Percentiles rank a stretch among this genome's conserved stretches.
Conservation (phyloP, 2,888 invertebrate genomes). For the Omphaloscelis lunosa region DNA sequence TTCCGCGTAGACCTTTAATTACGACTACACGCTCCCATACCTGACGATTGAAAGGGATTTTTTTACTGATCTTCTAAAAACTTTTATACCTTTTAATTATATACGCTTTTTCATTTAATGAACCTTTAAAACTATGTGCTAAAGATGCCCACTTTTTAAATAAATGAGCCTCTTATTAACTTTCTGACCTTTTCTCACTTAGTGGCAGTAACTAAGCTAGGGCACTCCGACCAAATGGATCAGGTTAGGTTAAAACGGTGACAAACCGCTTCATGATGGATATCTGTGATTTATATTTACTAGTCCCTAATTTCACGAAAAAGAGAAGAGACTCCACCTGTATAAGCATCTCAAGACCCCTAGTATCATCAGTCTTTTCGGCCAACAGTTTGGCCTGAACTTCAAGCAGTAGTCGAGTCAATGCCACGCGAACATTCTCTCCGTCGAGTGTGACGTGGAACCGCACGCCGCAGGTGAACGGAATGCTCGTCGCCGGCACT, state of each 20-base stretch:
- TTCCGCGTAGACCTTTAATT: conserved; percentile 80
- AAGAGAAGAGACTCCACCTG: conserved; percentile 75
- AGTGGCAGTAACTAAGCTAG: background rate
- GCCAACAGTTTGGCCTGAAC: conserved; percentile 92
- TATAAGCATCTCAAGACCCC: conserved; percentile 91
- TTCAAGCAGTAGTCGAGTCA: conserved; percentile 91
- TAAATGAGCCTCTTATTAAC: background rate
- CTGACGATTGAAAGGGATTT: conserved; percentile 80
- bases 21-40: conserved; percentile 92
- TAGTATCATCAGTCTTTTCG: conserved; percentile 94
- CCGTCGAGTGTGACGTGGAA: conserved; percentile 91
- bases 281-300: background rate
- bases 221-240: background rate
- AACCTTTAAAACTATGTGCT: background rate
- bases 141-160: background rate
- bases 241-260: background rate
- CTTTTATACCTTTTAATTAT: background rate
- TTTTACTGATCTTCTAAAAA: background rate
- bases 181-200: background rate
- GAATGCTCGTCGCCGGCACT: conserved; percentile 89
- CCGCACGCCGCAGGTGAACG: conserved; percentile 85
- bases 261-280: background rate
- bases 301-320: background rate
- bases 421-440: conserved; percentile 92
- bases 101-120: background rate